Evolutionary conservation across 2,113 vertebrate genomes (phyloP), one percentile per base, ranked within the genome.

Genomic region (Semnornis frantzii): DNA sequence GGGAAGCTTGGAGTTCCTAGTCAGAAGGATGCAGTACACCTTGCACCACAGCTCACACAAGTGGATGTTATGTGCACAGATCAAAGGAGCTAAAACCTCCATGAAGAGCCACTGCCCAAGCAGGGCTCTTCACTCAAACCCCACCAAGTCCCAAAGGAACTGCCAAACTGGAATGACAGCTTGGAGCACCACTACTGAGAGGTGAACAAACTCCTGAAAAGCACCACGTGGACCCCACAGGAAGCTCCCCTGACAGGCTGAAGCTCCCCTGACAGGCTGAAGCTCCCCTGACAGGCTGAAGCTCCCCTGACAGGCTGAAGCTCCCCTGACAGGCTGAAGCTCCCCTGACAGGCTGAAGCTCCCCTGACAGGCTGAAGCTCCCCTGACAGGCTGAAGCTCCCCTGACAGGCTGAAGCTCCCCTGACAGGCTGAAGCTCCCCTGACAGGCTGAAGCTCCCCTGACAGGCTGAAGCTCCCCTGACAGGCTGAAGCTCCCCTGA

Each of bases 151-250:
- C 50, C 37, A 39, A 37, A 79, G 74, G 21, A 76, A 70, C 12
- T n/a, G 64, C 74, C 54, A 52, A 20, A 59, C 62, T 13, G 39
- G 12, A 58, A 79, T 10, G 37, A n/a, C 64, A 86, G 54, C 42
- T 68, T 20, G 39, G 48, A 85, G 54, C 42, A 52, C 39, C 2
- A 2, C 3, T 10, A 34, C 25, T 4, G 1, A 25, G 42, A 57
- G 24, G 11, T 8, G 42, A 73, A 48, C 15, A 31, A 62, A 28
- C 75, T 83, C n/a, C 78, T 34, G 18, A 73, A 76, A 24, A 0
- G 0, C n/a, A 37, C 30, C 64, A 44, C 1, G 0, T 8, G 31
- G 37, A 57, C 2, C 11, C 39, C 77, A 30, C 0, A 0, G 69
- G 84, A 62, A 50, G 50, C 8, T 48, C 11, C n/a, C n/a, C 20